Percentiles rank a stretch among this genome's conserved stretches.
phyloP scores from a whole-genome alignment of 2,888 invertebrate species.

The Mesochorus sp. region DNA sequence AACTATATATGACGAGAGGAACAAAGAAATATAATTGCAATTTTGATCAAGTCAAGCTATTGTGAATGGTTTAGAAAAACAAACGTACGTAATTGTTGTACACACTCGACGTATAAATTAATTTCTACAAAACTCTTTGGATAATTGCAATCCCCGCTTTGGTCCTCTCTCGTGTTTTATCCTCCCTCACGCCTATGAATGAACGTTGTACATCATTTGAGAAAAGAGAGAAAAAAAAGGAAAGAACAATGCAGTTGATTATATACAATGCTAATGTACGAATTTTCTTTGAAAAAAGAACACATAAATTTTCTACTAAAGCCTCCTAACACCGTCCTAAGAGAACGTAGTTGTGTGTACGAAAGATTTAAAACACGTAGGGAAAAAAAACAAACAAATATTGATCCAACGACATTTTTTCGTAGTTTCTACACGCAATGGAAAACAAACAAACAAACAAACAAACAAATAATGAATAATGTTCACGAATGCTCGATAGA shows the following conservation, averaged over 20 bases:
- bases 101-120: slow-evolving; percentile 14
- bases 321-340: slow-evolving; percentile 60
- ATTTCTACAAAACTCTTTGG: slow-evolving; percentile 37
- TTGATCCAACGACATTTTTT: slow-evolving; percentile 13
- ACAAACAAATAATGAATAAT: slow-evolving; percentile 13
- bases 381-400: slow-evolving; percentile 1
- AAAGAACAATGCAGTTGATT: slow-evolving; percentile 16
- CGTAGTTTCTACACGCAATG: slow-evolving; percentile 2
- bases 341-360: slow-evolving; percentile 43
- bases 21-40: slow-evolving; percentile 30
- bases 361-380: slow-evolving; percentile 25
- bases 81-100: slow-evolving; percentile 30
- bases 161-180: slow-evolving; percentile 24
- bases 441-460: slow-evolving; percentile 5
- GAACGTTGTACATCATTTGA: slow-evolving; percentile 15
- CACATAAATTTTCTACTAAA: slow-evolving; percentile 56
- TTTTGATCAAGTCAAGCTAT: slow-evolving; percentile 9
- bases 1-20: slow-evolving; percentile 24
- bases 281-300: slow-evolving; percentile 24
- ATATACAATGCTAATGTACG: slow-evolving; percentile 19
- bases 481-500: slow-evolving; percentile 55
- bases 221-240: background rate
- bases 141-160: slow-evolving; percentile 49
- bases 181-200: slow-evolving; percentile 1
- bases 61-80: slow-evolving; percentile 25